Conservation (phyloP, 1,140 invertebrate species). For the Heliothis virescens region DNA sequence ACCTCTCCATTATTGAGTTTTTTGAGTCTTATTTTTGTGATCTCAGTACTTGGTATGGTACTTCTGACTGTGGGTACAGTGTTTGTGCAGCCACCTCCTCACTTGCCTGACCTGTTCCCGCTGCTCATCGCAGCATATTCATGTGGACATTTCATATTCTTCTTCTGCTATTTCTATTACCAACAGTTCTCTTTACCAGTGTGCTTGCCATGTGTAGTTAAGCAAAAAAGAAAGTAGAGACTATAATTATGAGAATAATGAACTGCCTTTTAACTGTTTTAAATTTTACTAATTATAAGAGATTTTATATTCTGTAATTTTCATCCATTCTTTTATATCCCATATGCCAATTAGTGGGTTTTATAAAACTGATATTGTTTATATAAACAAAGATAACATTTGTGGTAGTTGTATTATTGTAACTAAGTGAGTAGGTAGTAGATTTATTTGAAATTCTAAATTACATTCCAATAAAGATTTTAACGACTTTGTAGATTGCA, state of each 20-base stretch:
- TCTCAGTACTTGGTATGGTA: conserved; percentile 88
- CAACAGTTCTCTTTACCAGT: conserved; percentile 88
- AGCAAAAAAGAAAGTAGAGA: conserved; percentile 61
- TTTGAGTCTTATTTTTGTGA: conserved; percentile 79
- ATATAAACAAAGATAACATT: background rate
- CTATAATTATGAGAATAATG: background rate
- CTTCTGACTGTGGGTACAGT: conserved; percentile 87
- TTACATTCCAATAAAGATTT: conserved; percentile 45
- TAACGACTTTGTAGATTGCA: conserved; percentile 33
- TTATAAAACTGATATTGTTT: background rate
- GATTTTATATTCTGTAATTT: conserved; percentile 19
- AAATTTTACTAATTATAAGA: conserved; percentile 1
- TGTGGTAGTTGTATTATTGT: conserved; percentile 9
- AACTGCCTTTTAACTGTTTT: background rate
- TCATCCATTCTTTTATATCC: background rate
- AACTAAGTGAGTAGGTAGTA: conserved; percentile 31
- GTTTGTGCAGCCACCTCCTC: conserved; percentile 89
- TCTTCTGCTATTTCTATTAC: conserved; percentile 94
- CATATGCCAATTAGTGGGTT: background rate
- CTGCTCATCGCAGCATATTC: conserved; percentile 93
- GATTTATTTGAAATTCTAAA: conserved; percentile 13
- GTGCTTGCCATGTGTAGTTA: conserved; percentile 60
- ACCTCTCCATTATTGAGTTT: conserved; percentile 71
- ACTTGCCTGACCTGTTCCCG: conserved; percentile 95
- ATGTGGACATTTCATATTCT: conserved; percentile 93